Evolutionary conservation across 2,797 vertebrate genomes (phyloP), one percentile per base, ranked within the genome.

Genomic region (Ctenosaura bakeri): DNA sequence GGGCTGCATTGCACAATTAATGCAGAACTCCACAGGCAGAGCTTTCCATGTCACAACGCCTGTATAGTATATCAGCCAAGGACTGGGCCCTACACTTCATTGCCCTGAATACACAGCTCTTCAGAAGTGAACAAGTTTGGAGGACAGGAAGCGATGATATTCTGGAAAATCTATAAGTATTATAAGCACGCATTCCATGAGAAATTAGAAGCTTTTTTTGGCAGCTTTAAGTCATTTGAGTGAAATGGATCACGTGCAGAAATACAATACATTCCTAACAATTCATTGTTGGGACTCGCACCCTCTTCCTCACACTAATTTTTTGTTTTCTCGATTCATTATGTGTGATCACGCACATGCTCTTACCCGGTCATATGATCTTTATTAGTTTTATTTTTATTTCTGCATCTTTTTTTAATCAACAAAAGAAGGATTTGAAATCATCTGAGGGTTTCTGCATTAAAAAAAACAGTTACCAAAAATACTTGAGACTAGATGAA

Each of bases 401-500:
- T 66, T 80, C 16, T 81, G 54, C 42, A 46, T 46, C 42, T 56
- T 62, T 42, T 76, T 90, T 92, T 92, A 93, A 90, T 92, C 86
- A 91, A 94, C 90, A 92, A 76, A 86, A 94, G 87, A 93, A 91
- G 93, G 77, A 46, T 20, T 97, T 96, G 96, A 86, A 96, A 91
- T 94, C 96, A 95, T 3, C n/a, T 56, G 81, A 84, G 82, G 20
- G 5, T 59, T 93, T 96, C 95, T 18, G 3, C 26, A 9, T 32
- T 94, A 22, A 94, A 96, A 96, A 96, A 89, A 92, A 91, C 95
- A 95, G 96, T 95, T 62, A 96, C 96, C 96, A 95, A 96, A 97
- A 97, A 97, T 97, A 97, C 94, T 96, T 96, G 92, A 95, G 94
- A 95, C 94, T 92, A 92, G 92, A 88, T 95, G 96, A 96, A 94